Conservation (phyloP, 2,797 vertebrate genomes). For the Tympanoctomys barrerae region DNA sequence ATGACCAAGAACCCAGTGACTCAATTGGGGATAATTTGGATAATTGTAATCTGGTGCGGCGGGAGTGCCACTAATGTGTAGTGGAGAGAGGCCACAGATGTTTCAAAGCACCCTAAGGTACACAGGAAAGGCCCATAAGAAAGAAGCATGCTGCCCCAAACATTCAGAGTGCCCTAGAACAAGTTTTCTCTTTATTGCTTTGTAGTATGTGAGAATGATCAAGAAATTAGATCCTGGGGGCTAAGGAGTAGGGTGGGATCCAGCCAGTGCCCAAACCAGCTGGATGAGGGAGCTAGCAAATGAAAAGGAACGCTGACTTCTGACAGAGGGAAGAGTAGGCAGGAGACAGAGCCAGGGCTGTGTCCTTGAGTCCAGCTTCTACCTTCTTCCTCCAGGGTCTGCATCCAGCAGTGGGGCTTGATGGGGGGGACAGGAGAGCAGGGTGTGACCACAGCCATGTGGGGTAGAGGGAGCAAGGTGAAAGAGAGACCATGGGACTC, state of each 20-base stretch:
- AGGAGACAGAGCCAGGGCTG: fast-evolving
- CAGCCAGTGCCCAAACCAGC: not conserved
- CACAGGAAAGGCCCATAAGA: not conserved
- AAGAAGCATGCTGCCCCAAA: not conserved
- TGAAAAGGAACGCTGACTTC: not conserved
- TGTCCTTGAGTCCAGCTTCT: fast-evolving
- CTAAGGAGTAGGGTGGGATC: not conserved
- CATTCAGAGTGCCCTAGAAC: not conserved
- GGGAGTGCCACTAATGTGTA: not conserved
- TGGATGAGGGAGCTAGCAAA: not conserved
- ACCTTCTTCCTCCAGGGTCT: not conserved
- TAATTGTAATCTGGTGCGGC: not conserved
- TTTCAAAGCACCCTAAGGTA: not conserved
- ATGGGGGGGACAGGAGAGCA: not conserved
- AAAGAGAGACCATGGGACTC: not conserved
- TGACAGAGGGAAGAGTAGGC: not conserved
- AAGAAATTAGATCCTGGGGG: not conserved
- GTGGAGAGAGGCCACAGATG: not conserved
- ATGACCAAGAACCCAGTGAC: not conserved
- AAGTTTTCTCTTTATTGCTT: not conserved
- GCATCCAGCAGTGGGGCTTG: not conserved
- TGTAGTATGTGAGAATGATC: not conserved
- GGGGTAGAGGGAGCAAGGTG: not conserved
- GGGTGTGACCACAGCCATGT: not conserved
- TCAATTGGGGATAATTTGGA: not conserved